These are phyloP conservation scores for Ailurus styani DNA, from an alignment of 2,113 vertebrate species.

Conservation along the genomic window DNA sequence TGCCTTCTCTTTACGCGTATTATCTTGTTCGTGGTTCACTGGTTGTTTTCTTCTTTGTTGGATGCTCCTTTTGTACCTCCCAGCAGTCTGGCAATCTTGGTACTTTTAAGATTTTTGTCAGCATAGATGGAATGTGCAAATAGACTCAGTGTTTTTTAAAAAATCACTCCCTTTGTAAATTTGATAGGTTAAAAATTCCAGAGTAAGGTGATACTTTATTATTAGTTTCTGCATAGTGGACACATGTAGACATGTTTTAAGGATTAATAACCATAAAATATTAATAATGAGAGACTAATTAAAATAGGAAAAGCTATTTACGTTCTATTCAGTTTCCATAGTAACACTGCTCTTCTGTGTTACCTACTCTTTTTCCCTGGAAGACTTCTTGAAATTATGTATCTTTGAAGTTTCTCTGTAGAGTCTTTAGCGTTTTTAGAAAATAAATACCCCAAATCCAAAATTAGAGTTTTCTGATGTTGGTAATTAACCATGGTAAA, in stretches of 20 bases:
- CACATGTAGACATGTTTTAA: background rate
- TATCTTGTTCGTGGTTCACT: background rate
- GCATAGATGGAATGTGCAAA: background rate
- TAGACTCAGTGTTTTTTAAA: background rate
- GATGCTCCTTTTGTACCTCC: background rate
- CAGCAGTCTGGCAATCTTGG: background rate
- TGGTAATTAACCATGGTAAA: background rate
- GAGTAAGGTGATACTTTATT: background rate
- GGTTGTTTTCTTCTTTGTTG: background rate
- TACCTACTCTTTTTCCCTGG: background rate
- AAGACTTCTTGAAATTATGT: background rate
- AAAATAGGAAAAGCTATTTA: background rate
- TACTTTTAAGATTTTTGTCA: background rate
- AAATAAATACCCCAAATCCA: background rate
- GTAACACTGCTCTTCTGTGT: background rate
- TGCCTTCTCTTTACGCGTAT: background rate
- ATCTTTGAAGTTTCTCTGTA: background rate
- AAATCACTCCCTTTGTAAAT: background rate
- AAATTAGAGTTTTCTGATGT: background rate
- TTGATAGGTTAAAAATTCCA: background rate
- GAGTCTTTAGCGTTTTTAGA: background rate
- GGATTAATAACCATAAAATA: background rate
- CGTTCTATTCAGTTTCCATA: background rate
- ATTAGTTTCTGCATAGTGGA: background rate
- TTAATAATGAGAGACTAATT: background rate